phyloP scores from a whole-genome alignment of 2,797 vertebrate genomes.

The Pantherophis vulpinus region DNA sequence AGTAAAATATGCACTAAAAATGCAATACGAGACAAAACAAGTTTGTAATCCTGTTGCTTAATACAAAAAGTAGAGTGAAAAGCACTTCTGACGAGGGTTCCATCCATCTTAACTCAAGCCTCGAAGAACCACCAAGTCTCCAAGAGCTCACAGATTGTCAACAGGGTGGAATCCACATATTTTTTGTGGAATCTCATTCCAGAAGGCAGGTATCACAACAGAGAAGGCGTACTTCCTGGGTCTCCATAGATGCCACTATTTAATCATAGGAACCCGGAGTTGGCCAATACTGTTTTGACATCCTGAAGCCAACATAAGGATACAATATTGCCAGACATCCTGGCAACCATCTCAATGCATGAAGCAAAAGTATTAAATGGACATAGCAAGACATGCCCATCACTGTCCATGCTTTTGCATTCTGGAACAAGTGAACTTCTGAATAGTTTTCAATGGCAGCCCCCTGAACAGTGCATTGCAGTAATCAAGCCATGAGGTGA shows the following conservation, averaged over 20 bases:
- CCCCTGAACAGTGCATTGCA: background rate
- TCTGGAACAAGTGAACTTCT: background rate
- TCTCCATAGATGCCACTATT: background rate
- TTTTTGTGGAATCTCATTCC: background rate
- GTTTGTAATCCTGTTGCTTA: background rate
- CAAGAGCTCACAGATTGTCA: background rate
- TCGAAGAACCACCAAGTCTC: background rate
- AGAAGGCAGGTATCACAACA: background rate
- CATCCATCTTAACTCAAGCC: background rate
- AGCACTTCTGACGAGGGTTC: background rate
- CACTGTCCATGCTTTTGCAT: background rate
- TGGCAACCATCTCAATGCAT: background rate
- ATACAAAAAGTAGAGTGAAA: background rate
- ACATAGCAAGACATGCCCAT: too few relatives aligned
- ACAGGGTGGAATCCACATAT: background rate
- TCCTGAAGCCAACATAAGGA: background rate
- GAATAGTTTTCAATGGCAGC: background rate
- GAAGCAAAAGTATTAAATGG: background rate
- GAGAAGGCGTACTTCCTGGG: background rate
- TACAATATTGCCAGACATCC: background rate
- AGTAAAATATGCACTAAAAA: background rate
- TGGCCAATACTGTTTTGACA: background rate
- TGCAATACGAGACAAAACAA: background rate
- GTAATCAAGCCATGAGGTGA: background rate
- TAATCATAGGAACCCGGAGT: background rate